Base-by-base conservation (phyloP, 2,888 invertebrate species). In the Chydorus sphaericus region DNA sequence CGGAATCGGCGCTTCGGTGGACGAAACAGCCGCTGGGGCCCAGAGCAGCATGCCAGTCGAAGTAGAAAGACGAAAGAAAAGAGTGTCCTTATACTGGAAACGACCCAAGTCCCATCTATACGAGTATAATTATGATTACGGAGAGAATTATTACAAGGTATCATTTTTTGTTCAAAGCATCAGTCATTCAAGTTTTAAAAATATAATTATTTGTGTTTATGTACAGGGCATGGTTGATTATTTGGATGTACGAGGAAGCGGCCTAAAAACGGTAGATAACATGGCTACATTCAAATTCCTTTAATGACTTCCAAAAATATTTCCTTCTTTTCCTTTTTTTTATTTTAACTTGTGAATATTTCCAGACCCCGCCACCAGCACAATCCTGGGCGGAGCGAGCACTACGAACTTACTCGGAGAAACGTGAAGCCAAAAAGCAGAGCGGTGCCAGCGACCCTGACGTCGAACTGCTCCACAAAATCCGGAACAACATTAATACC, bases 351-450 rank as follows among this genome's bases (percentile, higher is more conserved):
- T 51, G n/a, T n/a, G n/a, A n/a, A n/a, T n/a, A n/a, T n/a, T n/a
- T n/a, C n/a, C n/a, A n/a, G n/a, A n/a, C n/a, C n/a, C 75, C 77
- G 59, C 89, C 88, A 2, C 75, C 81, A 56, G 80, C 88, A 16
- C 85, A 88, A 71, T 87, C 86, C 30, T 89, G 89, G 89, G 83
- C 82, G 51, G 89, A 89, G 69, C 78, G 89, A 56, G 82, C 81
- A 38, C 75, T 87, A 58, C 76, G 87, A 62, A 82, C 83, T 10
- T 85, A 82, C 71, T 67, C 70, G 5, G 59, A 59, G 38, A 57
- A 57, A 29, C 50, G 58, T 16, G 38, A 58, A 29, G 52, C 33
- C 23, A 36, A 31, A 54, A 59, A 26, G 36, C 61, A 44, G 8
- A 39, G 59, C 36, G 48, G 51, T 3, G 57, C 61, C 52, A 44